Percentiles rank a stretch among this genome's conserved stretches.
Evolutionary conservation across 1,140 invertebrate species (phyloP).

Genomic region (Panulirus ornatus): DNA sequence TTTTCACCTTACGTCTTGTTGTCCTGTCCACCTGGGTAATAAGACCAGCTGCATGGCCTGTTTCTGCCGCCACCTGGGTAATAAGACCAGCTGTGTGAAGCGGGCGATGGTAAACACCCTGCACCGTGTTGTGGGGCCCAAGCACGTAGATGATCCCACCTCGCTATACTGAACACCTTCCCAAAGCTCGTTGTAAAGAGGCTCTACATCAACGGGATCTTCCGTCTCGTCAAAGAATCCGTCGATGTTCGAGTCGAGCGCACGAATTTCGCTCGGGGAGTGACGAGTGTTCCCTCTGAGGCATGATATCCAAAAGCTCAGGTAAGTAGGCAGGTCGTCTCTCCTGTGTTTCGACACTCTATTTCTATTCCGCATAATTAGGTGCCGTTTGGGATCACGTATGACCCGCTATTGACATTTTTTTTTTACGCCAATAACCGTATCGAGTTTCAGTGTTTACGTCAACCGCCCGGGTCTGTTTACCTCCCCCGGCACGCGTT

Average conservation of each 20-base stretch:
- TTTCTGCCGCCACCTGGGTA: slow-evolving; percentile 37
- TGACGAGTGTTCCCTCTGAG: no score
- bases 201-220: no score
- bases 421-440: slow-evolving; percentile 20
- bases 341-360: no score
- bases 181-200: not conserved
- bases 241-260: no score
- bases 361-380: slow-evolving; percentile 14
- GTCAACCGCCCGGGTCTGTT: no score
- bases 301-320: no score
- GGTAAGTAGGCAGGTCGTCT: no score
- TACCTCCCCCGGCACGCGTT: slow-evolving; percentile 41
- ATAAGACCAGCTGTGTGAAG: slow-evolving; percentile 38
- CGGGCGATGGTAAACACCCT: slow-evolving; percentile 16
- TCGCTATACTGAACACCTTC: not conserved
- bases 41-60: not conserved
- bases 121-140: slow-evolving; percentile 22
- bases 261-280: no score
- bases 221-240: no score
- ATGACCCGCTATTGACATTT: not conserved
- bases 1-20: not conserved
- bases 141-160: slow-evolving; percentile 37
- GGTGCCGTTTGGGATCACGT: slow-evolving; percentile 1
- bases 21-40: not conserved
- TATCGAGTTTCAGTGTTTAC: slow-evolving; percentile 43